A percentile compares a stretch with the other conserved stretches of the same genome.
phyloP scores from a whole-genome alignment of 2,888 invertebrate species.

The Globia sparganii region DNA sequence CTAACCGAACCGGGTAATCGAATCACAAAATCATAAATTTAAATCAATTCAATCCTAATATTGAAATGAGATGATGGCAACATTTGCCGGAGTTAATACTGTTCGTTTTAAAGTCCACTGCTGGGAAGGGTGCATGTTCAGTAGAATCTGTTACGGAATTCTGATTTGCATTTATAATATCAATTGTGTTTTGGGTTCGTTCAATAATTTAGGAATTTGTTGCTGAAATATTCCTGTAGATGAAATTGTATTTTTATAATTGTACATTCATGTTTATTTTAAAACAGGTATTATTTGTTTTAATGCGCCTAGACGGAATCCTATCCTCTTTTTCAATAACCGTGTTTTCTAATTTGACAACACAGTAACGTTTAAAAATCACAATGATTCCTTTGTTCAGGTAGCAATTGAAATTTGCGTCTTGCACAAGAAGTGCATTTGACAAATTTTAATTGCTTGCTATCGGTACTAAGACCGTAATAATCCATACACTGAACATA shows the following conservation, averaged over 20 bases:
- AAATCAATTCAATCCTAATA: constrained; percentile 68
- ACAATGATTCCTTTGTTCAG: background rate
- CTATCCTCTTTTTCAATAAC: background rate
- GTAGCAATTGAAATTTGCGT: background rate
- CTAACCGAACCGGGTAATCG: constrained; percentile 47
- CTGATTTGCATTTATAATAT: constrained; percentile 47
- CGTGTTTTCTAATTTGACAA: background rate
- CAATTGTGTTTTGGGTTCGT: constrained; percentile 46
- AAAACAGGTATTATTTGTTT: background rate
- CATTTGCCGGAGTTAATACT: constrained; percentile 61
- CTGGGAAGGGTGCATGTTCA: constrained; percentile 41
- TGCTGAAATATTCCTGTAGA: background rate
- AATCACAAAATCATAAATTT: constrained; percentile 65
- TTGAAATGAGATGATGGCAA: constrained; percentile 61
- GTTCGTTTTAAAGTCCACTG: constrained; percentile 52
- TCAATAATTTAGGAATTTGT: constrained; percentile 20
- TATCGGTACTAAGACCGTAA: too few species aligned
- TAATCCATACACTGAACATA: too few species aligned
- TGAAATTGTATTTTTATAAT: too few species aligned
- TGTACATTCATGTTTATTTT: background rate
- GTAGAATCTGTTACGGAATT: constrained; percentile 40
- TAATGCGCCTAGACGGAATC: background rate
- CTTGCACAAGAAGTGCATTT: too few species aligned
- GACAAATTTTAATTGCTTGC: too few species aligned
- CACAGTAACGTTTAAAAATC: background rate